These are phyloP conservation scores for Semaprochilodus insignis DNA, from an alignment of 2,797 vertebrate species.

Conservation along the genomic window DNA sequence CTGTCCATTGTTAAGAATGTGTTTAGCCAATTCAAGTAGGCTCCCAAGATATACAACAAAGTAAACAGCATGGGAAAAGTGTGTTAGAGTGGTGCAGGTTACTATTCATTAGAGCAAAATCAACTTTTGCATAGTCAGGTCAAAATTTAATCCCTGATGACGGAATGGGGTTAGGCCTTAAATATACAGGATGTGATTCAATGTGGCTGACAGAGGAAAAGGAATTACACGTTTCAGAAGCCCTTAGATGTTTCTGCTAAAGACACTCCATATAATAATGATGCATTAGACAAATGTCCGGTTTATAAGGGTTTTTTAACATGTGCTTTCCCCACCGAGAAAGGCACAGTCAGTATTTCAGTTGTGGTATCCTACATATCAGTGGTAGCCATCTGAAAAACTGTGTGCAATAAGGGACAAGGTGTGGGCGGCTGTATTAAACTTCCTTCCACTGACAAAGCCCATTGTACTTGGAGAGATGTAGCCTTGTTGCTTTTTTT, in stretches of 20 bases:
- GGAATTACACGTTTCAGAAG: not conserved
- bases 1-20: not conserved
- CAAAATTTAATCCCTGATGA: not conserved
- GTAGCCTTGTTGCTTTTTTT: not conserved
- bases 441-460: conserved; percentile 17
- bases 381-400: not conserved
- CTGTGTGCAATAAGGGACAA: not conserved
- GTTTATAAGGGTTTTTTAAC: not conserved
- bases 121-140: not conserved
- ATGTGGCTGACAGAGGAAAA: conserved; percentile 14
- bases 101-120: not conserved
- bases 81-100: not conserved
- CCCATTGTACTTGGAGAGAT: conserved; percentile 9
- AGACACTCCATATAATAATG: too few species aligned
- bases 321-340: not conserved
- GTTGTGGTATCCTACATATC: not conserved
- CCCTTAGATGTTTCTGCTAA: not conserved
- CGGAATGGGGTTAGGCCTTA: not conserved
- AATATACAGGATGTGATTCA: conserved; percentile 23
- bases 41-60: not conserved
- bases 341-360: not conserved
- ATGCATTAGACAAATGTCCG: not conserved
- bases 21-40: not conserved
- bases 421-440: conserved; percentile 8
- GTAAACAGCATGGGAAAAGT: not conserved